phyloP scores from a whole-genome alignment of 2,797 vertebrate species.

The Notoglanidium macrostoma region DNA sequence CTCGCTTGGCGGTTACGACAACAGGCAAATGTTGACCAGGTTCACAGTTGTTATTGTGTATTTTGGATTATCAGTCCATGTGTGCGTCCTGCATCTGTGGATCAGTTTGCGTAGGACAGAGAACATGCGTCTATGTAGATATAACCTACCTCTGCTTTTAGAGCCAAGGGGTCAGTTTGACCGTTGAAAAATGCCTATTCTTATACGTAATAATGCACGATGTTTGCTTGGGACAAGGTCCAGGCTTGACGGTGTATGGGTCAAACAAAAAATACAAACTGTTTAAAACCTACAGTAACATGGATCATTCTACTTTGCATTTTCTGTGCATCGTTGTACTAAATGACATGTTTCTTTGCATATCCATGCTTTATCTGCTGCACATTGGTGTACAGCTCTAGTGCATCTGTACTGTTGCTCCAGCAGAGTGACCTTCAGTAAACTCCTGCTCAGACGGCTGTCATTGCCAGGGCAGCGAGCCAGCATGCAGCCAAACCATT shows the following conservation, averaged over 20 bases:
- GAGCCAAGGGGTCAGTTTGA: conserved; percentile 7
- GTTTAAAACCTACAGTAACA: background rate
- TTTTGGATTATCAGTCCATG: background rate
- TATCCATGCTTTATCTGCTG: conserved; percentile 7
- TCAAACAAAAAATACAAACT: background rate
- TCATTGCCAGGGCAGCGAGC: conserved; percentile 36
- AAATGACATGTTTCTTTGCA: background rate
- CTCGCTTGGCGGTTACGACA: background rate
- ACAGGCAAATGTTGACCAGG: background rate
- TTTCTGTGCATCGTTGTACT: conserved; percentile 6
- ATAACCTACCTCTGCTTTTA: conserved; percentile 17
- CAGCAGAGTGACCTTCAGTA: conserved; percentile 24
- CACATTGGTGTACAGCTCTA: background rate
- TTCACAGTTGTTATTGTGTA: background rate
- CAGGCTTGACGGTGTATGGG: conserved; percentile 4
- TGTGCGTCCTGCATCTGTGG: background rate
- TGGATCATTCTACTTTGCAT: background rate
- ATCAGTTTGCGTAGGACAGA: background rate
- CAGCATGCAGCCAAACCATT: conserved; percentile 65
- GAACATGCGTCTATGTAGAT: background rate
- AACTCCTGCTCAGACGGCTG: conserved; percentile 28
- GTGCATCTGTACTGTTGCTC: background rate
- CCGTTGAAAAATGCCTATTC: background rate
- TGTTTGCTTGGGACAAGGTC: conserved; percentile 11
- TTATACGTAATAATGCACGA: conserved; percentile 19